Conservation (phyloP, 2,888 invertebrate species). For the Polydrusus pterygomalis region DNA sequence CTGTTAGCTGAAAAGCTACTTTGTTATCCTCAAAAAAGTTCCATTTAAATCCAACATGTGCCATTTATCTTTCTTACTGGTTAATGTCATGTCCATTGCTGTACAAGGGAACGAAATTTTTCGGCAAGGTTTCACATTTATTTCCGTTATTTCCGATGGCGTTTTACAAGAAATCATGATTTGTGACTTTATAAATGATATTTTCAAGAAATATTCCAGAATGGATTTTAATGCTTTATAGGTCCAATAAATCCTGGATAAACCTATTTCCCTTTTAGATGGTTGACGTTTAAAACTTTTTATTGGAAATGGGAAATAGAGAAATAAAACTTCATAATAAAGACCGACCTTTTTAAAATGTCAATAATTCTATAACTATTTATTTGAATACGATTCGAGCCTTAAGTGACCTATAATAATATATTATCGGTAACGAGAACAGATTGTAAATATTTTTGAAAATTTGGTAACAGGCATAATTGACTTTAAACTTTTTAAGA, state of each 20-base stretch:
- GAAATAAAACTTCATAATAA: conserved; percentile 1
- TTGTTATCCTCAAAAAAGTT: conserved; percentile 52
- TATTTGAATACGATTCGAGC: conserved; percentile 1
- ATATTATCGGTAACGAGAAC: too few relatives aligned
- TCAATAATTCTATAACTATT: background rate
- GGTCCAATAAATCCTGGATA: conserved; percentile 20
- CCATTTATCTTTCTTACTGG: conserved; percentile 51
- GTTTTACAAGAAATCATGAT: conserved; percentile 37
- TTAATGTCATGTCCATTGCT: conserved; percentile 50
- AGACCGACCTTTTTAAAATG: background rate
- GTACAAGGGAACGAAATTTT: conserved; percentile 38
- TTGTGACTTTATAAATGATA: conserved; percentile 33
- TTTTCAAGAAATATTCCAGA: conserved; percentile 22
- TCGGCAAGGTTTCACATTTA: conserved; percentile 37
- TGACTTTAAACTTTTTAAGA: too few relatives aligned
- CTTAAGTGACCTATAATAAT: too few relatives aligned
- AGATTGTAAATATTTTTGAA: too few relatives aligned
- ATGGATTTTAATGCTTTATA: conserved; percentile 24
- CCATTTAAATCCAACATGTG: conserved; percentile 52
- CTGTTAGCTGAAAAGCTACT: conserved; percentile 50
- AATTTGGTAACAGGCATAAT: too few relatives aligned
- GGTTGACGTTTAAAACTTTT: conserved; percentile 5
- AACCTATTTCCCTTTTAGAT: conserved; percentile 25
- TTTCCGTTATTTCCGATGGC: conserved; percentile 31
- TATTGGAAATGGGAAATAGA: background rate